A percentile compares a stretch with the other conserved stretches of the same genome.
These are phyloP conservation scores for Oreochromis spilurus DNA, from an alignment of 2,113 vertebrate species.

Conservation along the genomic window DNA sequence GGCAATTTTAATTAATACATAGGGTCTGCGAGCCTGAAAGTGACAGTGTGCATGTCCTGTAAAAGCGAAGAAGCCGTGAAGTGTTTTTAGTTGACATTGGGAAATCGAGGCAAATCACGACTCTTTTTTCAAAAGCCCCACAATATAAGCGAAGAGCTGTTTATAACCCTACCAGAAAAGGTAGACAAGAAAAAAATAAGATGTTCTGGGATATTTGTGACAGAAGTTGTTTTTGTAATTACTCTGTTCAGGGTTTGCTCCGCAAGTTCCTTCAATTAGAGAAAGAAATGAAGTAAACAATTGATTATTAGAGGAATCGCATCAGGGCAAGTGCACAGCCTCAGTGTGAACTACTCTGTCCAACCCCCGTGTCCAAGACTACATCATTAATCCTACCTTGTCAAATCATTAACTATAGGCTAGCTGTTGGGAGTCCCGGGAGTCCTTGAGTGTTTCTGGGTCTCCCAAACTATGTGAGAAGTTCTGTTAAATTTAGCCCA, in stretches of 20 bases:
- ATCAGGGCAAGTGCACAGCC: constrained; percentile 5
- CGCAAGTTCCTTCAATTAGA: background rate
- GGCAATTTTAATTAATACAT: background rate
- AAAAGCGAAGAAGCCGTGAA: background rate
- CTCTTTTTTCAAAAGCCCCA: background rate
- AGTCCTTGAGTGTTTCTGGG: background rate
- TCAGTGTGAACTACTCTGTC: constrained; percentile 26
- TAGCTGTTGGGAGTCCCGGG: background rate
- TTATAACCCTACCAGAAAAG: background rate
- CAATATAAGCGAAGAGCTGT: background rate
- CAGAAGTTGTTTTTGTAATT: background rate
- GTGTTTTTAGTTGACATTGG: background rate
- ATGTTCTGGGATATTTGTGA: background rate
- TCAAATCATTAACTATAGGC: constrained; percentile 42
- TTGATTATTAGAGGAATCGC: constrained; percentile 10
- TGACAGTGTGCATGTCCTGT: background rate
- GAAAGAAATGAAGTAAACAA: background rate
- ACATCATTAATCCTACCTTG: constrained; percentile 43
- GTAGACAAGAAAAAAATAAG: background rate
- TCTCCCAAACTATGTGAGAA: background rate
- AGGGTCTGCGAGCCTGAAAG: background rate
- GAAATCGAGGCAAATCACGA: background rate
- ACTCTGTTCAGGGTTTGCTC: background rate
- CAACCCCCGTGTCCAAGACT: constrained; percentile 21
- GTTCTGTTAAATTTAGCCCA: background rate